Evolutionary conservation across 2,113 vertebrate genomes (phyloP).

Genomic region (Vidua chalybeata): DNA sequence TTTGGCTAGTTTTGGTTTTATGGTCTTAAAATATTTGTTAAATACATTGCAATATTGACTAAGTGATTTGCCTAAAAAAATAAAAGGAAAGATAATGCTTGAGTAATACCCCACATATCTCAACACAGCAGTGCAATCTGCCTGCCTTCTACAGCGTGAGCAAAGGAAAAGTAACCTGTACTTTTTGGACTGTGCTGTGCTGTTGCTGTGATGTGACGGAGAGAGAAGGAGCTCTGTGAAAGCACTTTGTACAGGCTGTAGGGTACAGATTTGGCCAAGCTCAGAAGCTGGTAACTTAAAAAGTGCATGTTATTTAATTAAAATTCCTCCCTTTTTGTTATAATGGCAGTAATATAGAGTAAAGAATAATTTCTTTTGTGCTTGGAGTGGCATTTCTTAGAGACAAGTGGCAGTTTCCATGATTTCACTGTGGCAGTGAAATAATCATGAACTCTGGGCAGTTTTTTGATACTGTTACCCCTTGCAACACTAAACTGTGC

Average conservation of each 20-base stretch:
- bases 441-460: background rate
- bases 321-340: background rate
- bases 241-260: rapidly evolving
- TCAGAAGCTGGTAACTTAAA: background rate
- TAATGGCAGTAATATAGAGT: background rate
- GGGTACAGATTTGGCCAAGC: background rate
- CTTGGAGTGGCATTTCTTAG: background rate
- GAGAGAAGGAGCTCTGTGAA: background rate
- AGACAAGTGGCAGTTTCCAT: background rate
- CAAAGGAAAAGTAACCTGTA: background rate
- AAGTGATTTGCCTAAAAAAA: background rate
- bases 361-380: background rate
- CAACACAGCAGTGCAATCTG: background rate
- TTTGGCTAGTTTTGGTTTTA: background rate
- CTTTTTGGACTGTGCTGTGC: background rate
- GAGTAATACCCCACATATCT: rapidly evolving
- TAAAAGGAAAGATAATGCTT: background rate
- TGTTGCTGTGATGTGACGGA: background rate
- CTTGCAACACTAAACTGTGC: background rate
- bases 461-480: background rate
- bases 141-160: background rate
- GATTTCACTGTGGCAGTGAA: background rate
- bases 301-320: background rate
- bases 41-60: background rate
- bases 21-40: background rate